These are phyloP conservation scores for Arrhopalites spinosus DNA, from an alignment of 2,888 invertebrate genomes.

Conservation along the genomic window DNA sequence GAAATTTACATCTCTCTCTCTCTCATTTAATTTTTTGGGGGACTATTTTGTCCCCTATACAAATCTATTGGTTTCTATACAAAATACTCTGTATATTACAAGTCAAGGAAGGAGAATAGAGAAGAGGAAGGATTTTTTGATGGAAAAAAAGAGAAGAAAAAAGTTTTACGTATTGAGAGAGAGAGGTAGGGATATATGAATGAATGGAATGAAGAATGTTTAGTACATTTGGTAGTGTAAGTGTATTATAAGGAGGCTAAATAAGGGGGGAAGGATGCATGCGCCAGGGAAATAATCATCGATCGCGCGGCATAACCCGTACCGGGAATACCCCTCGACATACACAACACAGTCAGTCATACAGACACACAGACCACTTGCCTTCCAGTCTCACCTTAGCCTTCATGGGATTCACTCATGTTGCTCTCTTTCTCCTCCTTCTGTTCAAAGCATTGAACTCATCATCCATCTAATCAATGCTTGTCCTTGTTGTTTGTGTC, in stretches of 20 bases:
- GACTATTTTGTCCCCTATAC: background rate
- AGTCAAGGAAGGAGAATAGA: too few species aligned
- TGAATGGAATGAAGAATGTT: background rate
- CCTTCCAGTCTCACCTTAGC: constrained; percentile 34
- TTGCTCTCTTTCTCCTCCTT: background rate
- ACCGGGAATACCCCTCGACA: too few species aligned
- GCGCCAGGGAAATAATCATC: constrained; percentile 40
- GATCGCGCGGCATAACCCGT: constrained; percentile 21
- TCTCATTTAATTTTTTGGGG: background rate
- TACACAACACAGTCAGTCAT: background rate
- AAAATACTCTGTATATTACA: too few species aligned
- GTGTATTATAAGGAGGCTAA: constrained; percentile 1
- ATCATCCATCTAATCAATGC: too few species aligned
- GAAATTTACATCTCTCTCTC: background rate
- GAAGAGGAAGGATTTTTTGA: too few species aligned
- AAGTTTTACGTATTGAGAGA: background rate
- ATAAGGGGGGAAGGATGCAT: constrained; percentile 27
- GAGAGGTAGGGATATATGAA: background rate
- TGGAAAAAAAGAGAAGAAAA: background rate
- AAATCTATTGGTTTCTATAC: too few species aligned
- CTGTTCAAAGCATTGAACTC: background rate
- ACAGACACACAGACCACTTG: constrained; percentile 8
- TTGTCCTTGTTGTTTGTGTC: too few species aligned
- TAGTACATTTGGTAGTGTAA: background rate
- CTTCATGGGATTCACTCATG: background rate